Percentiles rank a stretch among this genome's conserved stretches.
These are phyloP conservation scores for Limnephilus auricula DNA, from an alignment of 2,888 invertebrate genomes.

Conservation along the genomic window DNA sequence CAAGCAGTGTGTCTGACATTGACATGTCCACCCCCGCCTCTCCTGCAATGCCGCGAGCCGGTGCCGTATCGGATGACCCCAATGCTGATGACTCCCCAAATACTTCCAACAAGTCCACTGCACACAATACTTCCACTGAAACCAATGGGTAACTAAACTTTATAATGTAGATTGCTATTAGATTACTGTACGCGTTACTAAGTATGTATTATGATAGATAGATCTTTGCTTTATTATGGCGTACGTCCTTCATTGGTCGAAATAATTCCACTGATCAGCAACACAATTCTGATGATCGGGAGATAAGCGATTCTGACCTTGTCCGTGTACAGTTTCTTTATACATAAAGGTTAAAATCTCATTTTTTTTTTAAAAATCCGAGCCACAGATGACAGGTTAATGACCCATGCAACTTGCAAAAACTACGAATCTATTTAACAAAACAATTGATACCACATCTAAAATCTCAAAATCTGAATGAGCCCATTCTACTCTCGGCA, in stretches of 20 bases:
- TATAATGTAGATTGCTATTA: background rate
- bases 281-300: too few relatives aligned
- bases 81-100: constrained; percentile 67
- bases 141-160: constrained; percentile 30
- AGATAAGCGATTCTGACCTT: too few relatives aligned
- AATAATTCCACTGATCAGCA: too few relatives aligned
- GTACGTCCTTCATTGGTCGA: too few relatives aligned
- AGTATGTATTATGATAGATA: background rate
- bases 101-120: constrained; percentile 66
- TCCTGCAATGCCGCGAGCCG: constrained; percentile 77
- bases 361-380: too few relatives aligned
- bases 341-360: too few relatives aligned
- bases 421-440: too few relatives aligned
- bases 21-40: constrained; percentile 84
- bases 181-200: background rate
- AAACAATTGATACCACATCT: too few relatives aligned
- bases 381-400: too few relatives aligned
- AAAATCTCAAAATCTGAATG: background rate
- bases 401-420: too few relatives aligned
- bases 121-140: constrained; percentile 68
- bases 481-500: background rate
- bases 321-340: too few relatives aligned
- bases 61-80: constrained; percentile 77
- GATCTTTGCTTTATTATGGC: too few relatives aligned
- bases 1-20: constrained; percentile 87